phyloP scores from a whole-genome alignment of 2,888 invertebrate genomes.

The Lasioglossum morio region DNA sequence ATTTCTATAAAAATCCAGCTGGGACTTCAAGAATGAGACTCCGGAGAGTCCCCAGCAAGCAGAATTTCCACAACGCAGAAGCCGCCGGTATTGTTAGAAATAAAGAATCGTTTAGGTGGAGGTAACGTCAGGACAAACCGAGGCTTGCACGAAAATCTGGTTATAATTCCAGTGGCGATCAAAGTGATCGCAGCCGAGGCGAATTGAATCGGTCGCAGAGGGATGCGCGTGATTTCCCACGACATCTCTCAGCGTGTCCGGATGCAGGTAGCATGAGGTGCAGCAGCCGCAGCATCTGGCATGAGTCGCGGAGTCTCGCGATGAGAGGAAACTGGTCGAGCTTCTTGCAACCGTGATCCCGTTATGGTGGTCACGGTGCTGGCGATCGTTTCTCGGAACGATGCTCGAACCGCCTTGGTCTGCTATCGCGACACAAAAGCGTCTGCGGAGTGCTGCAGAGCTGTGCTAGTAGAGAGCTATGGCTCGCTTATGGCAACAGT shows the following conservation, averaged over 20 bases:
- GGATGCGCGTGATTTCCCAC: slow-evolving; percentile 47
- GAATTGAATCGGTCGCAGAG: slow-evolving; percentile 28
- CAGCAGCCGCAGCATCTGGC: slow-evolving; percentile 31
- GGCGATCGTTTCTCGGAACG: not conserved
- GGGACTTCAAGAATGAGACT: no score
- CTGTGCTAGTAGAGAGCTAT: not conserved
- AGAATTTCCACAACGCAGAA: no score
- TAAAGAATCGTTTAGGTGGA: no score
- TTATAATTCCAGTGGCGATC: not conserved
- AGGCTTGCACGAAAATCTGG: not conserved
- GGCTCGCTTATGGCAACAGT: not conserved
- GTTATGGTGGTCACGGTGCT: slow-evolving; percentile 23
- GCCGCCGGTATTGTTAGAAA: no score
- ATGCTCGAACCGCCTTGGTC: not conserved
- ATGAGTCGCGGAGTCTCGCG: slow-evolving; percentile 37
- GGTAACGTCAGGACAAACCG: not conserved
- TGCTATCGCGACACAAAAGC: not conserved
- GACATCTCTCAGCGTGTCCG: slow-evolving; percentile 45
- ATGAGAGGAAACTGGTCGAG: slow-evolving; percentile 27
- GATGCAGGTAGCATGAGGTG: slow-evolving; percentile 5
- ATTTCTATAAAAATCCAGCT: no score
- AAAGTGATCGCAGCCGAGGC: not conserved
- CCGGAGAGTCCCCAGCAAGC: no score
- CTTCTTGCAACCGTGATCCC: slow-evolving; percentile 21
- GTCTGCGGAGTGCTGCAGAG: not conserved